Base-by-base conservation (phyloP, 2,888 invertebrate genomes). In the Coelinius sp. region DNA sequence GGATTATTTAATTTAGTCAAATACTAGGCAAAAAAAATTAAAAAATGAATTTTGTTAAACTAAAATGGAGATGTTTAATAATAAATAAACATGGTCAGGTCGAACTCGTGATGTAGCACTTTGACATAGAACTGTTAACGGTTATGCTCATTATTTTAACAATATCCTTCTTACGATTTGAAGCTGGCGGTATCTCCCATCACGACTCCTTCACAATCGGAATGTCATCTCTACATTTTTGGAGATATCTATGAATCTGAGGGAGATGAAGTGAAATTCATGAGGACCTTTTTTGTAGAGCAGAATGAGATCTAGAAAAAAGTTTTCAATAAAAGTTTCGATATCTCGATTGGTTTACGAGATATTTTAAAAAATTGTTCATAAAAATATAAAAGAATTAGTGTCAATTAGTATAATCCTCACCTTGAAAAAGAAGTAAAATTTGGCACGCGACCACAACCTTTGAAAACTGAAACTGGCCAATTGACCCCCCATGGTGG, bases 41-140 rank as follows among this genome's bases (percentile, higher is more conserved):
- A 22, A 44, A 44, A 44, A 44, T 44, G 12, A 14, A n/a, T 6
- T 44, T n/a, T 6, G 44, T 44, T n/a, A 7, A 31, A 5, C 1
- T n/a, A n/a, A 41, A 71, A 72, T 74, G 70, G 74, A 76, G 65
- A 62, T 62, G 74, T 69, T 64, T 68, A 44, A 49, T 69, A 72
- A 74, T 76, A 74, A 70, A 72, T 69, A 46, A 72, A 74, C 74
- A 74, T 76, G 75, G 65, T 70, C 68, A 68, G 75, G 73, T 72
- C 74, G 74, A 76, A 72, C 71, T 62, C 68, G 72, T 52, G 52
- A 24, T 46, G 25, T 65, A 49, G n/a, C 17, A 27, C 24, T 52
- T 24, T 52, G 52, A 52, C 52, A 52, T n/a, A 52, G 22, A 52
- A 52, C 52, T 12, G 52, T 52, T 52, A 52, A 52, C 52, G 22